Base-by-base conservation (phyloP, 2,797 vertebrate species). In the Peromyscus attwateri region DNA sequence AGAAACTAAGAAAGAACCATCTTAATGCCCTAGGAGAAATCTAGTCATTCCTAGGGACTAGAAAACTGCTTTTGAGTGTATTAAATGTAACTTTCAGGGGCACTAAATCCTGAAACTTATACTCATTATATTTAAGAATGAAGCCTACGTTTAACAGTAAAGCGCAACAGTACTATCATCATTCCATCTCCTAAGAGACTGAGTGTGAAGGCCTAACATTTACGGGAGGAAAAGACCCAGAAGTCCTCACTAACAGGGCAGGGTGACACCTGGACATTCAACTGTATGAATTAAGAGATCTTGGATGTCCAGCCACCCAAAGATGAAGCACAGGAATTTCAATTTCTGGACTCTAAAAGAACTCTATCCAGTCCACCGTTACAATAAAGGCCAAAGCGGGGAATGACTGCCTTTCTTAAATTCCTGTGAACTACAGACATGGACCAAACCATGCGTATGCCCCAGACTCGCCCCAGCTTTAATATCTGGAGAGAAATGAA, bases 401-500 rank as follows among this genome's bases (percentile, higher is more conserved):
- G 80, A 95, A 88, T 96, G 64, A 82, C 4, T 66, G 29, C 71
- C 71, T 90, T 94, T 92, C 82, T 68, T 76, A 75, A 97, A 97
- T 81, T 79, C 75, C 95, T 96, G 97, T 95, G 94, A 90, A 92
- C 81, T 95, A 96, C 23, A 96, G 89, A 85, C 73, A 92, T 92
- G 97, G 83, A 97, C 46, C 89, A 96, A 95, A 95, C 87, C 40
- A 66, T 52, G 91, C 92, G 79, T 60, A 87, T 95, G 92, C 91
- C 93, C 98, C 93, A 96, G 85, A 94, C 94, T 68, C 93, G 64
- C 62, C 37, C 92, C 83, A 94, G 87, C 76, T 98, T 97, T 97
- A 87, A 81, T 93, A 95, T 97, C 93, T 97, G 97, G 97, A 98
- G 97, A 97, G 97, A 96, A 91, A 95, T 85, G 46, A 95, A 95